Evolutionary conservation across 2,113 vertebrate species (phyloP).

Genomic region (Typhlomys cinereus): DNA sequence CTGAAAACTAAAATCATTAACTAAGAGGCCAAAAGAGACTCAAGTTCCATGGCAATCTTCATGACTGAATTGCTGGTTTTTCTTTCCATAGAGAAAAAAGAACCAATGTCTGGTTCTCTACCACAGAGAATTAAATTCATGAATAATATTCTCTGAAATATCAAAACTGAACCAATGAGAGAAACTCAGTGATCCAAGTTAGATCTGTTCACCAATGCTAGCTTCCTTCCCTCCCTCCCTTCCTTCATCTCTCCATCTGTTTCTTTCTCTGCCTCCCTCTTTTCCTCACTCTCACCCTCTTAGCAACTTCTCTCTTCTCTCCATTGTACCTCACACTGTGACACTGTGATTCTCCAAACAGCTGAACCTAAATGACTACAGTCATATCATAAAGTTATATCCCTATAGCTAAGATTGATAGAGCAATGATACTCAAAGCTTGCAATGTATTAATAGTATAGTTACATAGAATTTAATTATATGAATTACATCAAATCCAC

Average conservation of each 20-base stretch:
- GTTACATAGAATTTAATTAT: not conserved
- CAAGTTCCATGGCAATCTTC: too few species aligned
- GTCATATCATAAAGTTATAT: not conserved
- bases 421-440: not conserved
- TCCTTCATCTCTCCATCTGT: too few species aligned
- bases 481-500: not conserved
- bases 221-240: too few species aligned
- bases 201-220: not conserved
- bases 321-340: not conserved
- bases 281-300: rapidly evolving
- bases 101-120: not conserved
- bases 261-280: not conserved
- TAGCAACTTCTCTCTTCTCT: too few species aligned
- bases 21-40: not conserved
- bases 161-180: not conserved
- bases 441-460: not conserved
- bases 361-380: not conserved
- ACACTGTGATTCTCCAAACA: not conserved
- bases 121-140: not conserved
- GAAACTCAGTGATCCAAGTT: not conserved
- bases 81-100: not conserved
- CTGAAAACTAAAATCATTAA: not conserved
- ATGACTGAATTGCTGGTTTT: not conserved
- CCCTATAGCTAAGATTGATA: not conserved
- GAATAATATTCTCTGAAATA: not conserved